Base-by-base conservation (phyloP, 2,888 invertebrate species). In the Pandemis corylana region DNA sequence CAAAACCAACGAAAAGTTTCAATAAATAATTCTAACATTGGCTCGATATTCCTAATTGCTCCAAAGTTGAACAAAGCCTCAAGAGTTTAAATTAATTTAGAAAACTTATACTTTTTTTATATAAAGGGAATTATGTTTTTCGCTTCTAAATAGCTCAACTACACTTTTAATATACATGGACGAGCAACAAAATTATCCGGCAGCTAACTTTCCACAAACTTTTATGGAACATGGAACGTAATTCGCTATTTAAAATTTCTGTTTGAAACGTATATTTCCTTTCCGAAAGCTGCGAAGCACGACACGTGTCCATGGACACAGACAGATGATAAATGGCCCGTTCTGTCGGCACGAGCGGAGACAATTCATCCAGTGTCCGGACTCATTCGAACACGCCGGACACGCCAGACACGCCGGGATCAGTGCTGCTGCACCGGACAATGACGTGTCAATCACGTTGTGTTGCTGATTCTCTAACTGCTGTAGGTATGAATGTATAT, bases 251-350 rank as follows among this genome's bases (percentile, higher is more conserved):
- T 7, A n/a, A 2, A 6, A 56, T 56, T 56, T 9, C 15, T 9
- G 7, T 56, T 15, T 56, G 53, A 56, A 56, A 64, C n/a, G n/a
- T 20, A 15, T 13, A 64, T 44, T 20, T 64, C 15, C 46, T 64
- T 46, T 36, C 42, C 49, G 65, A 20, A 46, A 46, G 49, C 65
- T 53, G 41, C 41, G 28, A 13, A 5, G 41, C 41, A 62, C 36
- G 62, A 69, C 72, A 65, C 61, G 69, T 69, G 69, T 20, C n/a
- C 67, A 41, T 9, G 65, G 74, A 70, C 53, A 64, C 51, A 69
- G 13, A 51, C 74, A 12, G 46, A 59, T 74, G 74, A 74, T 70
- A 70, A 74, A 74, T 66, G 73, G 64, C 64, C 53, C 15, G 64
- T 53, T 41, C 61, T 49, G 69, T 70, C 69, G 65, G 28, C 56